Percentiles rank a stretch among this genome's conserved stretches.
These are phyloP conservation scores for Aldabrachelys gigantea DNA, from an alignment of 2,113 vertebrate genomes.

Conservation along the genomic window DNA sequence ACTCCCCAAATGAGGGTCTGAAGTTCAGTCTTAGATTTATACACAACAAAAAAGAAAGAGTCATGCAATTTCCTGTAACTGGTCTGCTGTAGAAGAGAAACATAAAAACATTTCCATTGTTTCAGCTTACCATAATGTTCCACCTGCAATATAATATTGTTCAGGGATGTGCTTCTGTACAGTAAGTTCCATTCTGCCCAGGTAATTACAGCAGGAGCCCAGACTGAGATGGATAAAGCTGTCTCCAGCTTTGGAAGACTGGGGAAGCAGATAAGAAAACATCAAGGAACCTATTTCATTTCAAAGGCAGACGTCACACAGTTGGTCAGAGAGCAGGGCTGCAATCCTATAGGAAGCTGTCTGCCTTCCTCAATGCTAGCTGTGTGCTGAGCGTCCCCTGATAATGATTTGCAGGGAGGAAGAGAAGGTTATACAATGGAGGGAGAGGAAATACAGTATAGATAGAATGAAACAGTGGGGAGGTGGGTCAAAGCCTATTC, in stretches of 20 bases:
- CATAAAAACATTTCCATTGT: too few relatives aligned
- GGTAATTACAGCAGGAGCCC: neutral
- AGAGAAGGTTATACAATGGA: neutral
- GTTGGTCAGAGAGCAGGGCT: neutral
- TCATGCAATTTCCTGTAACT: too few relatives aligned
- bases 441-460: neutral
- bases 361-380: too few relatives aligned
- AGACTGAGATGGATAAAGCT: neutral
- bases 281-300: neutral
- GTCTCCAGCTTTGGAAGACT: neutral
- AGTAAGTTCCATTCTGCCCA: too few relatives aligned
- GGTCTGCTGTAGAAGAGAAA: too few relatives aligned
- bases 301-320: neutral
- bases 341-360: neutral
- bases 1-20: too few relatives aligned
- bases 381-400: neutral
- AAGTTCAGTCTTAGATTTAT: too few relatives aligned
- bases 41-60: too few relatives aligned
- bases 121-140: too few relatives aligned
- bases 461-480: neutral
- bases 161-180: too few relatives aligned
- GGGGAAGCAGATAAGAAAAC: neutral
- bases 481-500: neutral
- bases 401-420: neutral
- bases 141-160: too few relatives aligned